Evolutionary conservation across 2,888 invertebrate genomes (phyloP), one percentile per base, ranked within the genome.

Genomic region (Habroteleia sp.): DNA sequence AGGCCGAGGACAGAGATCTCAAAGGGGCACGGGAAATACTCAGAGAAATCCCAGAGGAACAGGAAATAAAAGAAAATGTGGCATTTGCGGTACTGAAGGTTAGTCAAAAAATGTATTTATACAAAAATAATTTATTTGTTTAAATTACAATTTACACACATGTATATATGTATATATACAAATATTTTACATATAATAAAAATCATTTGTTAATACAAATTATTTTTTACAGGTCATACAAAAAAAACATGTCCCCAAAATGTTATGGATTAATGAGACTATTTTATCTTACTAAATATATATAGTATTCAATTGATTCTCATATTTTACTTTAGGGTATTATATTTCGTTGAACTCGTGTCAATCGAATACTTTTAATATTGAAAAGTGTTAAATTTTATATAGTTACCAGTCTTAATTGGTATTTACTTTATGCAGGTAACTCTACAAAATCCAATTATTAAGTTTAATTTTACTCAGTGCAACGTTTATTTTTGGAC

Each of bases 21-120:
- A 74, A n/a, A 37, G 78, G n/a, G 41, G 35, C 3, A n/a, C 11
- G 6, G 31, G 37, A 3, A n/a, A 7, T 35, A 8, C 8, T 29
- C 41, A 35, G 23, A 80, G 71, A 62, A 77, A 17, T 52, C 52
- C 77, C 3, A 44, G 74, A 46, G 63, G 68, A 29, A 44, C 76
- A 1, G 83, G 88, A 27, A 85, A 86, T 0, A 89, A 89, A 44
- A 90, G 94, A 65, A 93, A 92, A 83, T 96, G 96, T 86, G 92
- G 94, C 0, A 82, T 91, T 42, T 96, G 96, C 86, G 91, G 93
- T 4, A 90, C 93, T 81, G 93, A 93, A 89, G 96, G 92, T 92
- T 11, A 17, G 0, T 37, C 2, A 7, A 14, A 10, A n/a, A n/a
- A n/a, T n/a, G n/a, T n/a, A n/a, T 27, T 11, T 42, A 39, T 33